These are phyloP conservation scores for Dicroscelio sp. DNA, from an alignment of 2,888 invertebrate genomes.

Conservation along the genomic window DNA sequence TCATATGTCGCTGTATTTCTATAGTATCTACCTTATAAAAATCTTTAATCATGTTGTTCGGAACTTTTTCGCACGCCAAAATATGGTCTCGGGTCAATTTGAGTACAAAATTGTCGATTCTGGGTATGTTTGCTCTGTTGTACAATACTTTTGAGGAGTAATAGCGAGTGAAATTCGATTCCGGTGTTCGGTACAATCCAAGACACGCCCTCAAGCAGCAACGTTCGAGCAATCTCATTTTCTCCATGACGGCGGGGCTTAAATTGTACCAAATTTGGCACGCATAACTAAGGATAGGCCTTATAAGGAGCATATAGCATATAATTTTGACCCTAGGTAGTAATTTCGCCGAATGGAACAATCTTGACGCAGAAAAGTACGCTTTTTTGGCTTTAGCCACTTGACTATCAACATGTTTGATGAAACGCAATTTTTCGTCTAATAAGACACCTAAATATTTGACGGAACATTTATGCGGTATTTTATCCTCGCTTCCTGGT, in stretches of 20 bases:
- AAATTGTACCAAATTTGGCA: conserved; percentile 62
- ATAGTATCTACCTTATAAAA: no score
- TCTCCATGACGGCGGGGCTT: conserved; percentile 46
- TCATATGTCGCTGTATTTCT: no score
- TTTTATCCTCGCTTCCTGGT: neutral
- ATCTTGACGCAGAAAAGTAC: neutral
- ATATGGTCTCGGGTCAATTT: no score
- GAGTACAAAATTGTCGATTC: no score
- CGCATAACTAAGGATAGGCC: conserved; percentile 45
- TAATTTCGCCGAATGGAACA: conserved; percentile 11
- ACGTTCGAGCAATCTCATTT: conserved; percentile 48
- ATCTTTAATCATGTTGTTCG: no score
- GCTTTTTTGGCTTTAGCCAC: neutral
- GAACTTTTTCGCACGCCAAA: no score
- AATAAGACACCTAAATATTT: conserved; percentile 71
- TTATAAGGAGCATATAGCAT: neutral
- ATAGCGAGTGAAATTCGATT: no score
- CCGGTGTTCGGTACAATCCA: conserved; percentile 19
- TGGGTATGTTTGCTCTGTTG: no score
- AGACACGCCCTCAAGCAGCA: conserved; percentile 53
- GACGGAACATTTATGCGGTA: neutral
- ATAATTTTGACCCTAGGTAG: conserved; percentile 12
- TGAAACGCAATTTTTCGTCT: conserved; percentile 60
- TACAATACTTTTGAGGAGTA: no score
- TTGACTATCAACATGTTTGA: conserved; percentile 14